Percentiles rank a stretch among this genome's conserved stretches.
Conservation (phyloP, 2,113 vertebrate genomes). For the Nibea coibor region DNA sequence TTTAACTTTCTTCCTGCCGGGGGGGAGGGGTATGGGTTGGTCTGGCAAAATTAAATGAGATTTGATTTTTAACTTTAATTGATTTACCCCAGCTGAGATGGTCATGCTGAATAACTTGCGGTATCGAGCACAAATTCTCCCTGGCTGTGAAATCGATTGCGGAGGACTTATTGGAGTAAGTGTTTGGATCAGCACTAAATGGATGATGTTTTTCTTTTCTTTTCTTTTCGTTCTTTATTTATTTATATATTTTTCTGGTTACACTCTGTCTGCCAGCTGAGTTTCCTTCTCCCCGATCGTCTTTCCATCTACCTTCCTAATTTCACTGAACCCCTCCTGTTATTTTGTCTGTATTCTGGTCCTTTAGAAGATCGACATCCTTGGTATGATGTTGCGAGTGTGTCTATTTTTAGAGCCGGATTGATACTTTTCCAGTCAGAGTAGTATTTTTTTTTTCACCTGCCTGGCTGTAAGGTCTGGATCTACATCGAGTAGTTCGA, state of each 20-base stretch:
- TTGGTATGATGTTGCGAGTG: background rate
- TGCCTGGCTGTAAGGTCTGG: constrained; percentile 12
- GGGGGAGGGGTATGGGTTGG: background rate
- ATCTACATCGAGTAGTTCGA: constrained; percentile 1
- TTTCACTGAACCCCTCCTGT: constrained; percentile 26
- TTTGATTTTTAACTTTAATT: constrained; percentile 73
- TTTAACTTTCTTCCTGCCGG: constrained; percentile 41
- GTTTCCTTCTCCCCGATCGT: background rate
- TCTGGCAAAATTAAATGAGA: constrained; percentile 59
- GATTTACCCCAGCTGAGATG: constrained; percentile 62
- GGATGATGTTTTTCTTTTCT: constrained; percentile 50
- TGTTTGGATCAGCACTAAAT: constrained; percentile 68
- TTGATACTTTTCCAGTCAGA: constrained; percentile 21
- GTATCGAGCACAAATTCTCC: constrained; percentile 68
- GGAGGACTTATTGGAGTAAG: constrained; percentile 59
- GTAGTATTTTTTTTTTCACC: constrained; percentile 34
- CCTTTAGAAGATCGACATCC: constrained; percentile 6
- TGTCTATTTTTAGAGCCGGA: constrained; percentile 10
- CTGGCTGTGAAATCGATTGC: constrained; percentile 67
- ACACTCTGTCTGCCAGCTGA: constrained; percentile 10
- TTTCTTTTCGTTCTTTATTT: constrained; percentile 7
- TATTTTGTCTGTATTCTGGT: constrained; percentile 16
- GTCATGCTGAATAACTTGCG: constrained; percentile 66
- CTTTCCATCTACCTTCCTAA: background rate
- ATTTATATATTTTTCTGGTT: background rate